Evolutionary conservation across 2,113 vertebrate genomes (phyloP).

Genomic region (Strix uralensis): DNA sequence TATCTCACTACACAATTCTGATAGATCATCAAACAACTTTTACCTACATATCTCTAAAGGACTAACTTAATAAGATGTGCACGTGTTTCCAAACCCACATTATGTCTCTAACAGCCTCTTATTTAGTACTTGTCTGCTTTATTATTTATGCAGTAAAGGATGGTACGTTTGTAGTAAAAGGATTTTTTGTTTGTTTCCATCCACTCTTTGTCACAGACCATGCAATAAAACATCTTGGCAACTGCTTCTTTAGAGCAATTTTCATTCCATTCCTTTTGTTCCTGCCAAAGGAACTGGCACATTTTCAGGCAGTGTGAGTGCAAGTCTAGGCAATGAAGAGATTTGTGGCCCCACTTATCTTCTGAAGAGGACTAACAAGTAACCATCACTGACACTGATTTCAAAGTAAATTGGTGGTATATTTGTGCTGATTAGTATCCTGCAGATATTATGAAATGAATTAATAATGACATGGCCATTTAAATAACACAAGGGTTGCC

Average conservation of each 20-base stretch:
- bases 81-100: rapidly evolving
- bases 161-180: background rate
- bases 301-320: background rate
- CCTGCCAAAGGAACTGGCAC: background rate
- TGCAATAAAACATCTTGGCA: constrained; percentile 22
- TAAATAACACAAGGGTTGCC: background rate
- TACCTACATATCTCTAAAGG: background rate
- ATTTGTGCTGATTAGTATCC: constrained; percentile 30
- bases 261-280: constrained; percentile 13
- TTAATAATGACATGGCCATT: background rate
- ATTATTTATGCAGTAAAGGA: constrained; percentile 5
- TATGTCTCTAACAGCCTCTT: background rate
- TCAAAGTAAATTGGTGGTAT: background rate
- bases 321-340: background rate
- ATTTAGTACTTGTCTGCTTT: background rate
- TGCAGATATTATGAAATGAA: background rate
- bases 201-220: background rate
- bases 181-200: background rate
- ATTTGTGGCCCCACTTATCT: background rate
- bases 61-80: background rate
- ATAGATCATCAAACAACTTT: background rate
- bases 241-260: background rate
- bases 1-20: background rate
- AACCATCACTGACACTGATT: background rate
- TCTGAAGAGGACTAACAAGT: background rate